Conservation (phyloP, 2,797 vertebrate genomes). For the Margarornis squamiger region DNA sequence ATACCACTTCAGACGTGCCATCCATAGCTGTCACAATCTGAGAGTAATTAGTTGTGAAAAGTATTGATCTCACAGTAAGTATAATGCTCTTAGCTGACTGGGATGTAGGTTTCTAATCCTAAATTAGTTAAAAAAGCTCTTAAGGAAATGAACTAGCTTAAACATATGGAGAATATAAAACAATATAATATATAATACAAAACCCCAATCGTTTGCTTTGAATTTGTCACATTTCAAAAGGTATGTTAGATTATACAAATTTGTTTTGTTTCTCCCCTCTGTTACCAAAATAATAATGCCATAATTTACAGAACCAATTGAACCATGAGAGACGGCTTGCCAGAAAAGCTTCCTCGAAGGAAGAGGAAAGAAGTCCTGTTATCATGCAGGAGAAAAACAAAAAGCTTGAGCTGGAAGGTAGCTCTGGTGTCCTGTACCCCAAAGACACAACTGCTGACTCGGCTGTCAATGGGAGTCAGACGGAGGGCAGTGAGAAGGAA, state of each 20-base stretch:
- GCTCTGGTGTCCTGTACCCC: background rate
- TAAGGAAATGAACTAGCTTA: background rate
- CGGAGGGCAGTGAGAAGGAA: constrained; percentile 89
- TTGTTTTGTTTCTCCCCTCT: background rate
- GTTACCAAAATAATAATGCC: background rate
- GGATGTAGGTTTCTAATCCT: constrained; percentile 9
- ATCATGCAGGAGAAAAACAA: constrained; percentile 54
- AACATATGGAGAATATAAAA: background rate
- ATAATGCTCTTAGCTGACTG: background rate
- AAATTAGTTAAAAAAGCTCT: background rate
- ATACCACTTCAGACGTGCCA: background rate
- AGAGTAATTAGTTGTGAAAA: background rate
- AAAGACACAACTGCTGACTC: background rate
- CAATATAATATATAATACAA: background rate
- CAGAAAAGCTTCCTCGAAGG: constrained; percentile 74
- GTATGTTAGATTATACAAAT: background rate
- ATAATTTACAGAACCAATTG: constrained; percentile 72
- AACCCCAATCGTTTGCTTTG: background rate
- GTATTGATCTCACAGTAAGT: background rate
- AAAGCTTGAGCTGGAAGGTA: constrained; percentile 65
- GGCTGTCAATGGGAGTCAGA: constrained; percentile 81
- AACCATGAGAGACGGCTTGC: constrained; percentile 79
- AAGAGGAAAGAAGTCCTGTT: constrained; percentile 77
- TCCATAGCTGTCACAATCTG: background rate
- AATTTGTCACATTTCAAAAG: background rate